Evolutionary conservation across 2,888 invertebrate genomes (phyloP).

Genomic region (Drosophila helvetica): DNA sequence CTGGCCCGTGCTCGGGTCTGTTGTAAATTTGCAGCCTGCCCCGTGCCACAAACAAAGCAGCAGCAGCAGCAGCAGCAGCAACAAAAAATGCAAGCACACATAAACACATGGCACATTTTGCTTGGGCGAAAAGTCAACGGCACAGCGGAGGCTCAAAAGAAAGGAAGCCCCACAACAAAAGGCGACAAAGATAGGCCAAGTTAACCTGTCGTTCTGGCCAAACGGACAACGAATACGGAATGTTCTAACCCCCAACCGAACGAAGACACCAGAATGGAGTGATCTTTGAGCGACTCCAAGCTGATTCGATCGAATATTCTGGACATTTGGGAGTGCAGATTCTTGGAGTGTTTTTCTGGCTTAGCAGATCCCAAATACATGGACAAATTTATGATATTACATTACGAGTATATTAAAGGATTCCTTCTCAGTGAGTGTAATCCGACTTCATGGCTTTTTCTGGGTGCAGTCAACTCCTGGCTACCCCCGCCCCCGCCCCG

Average conservation of each 20-base stretch:
- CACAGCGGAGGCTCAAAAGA: conserved; percentile 33
- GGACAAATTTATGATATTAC: too few species aligned
- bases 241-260: not conserved
- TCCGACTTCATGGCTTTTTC: conserved; percentile 8
- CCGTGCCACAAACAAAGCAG: conserved; percentile 41
- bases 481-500: too few species aligned
- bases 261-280: too few species aligned
- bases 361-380: too few species aligned
- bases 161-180: conserved; percentile 39
- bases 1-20: not conserved
- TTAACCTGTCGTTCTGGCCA: not conserved
- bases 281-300: too few species aligned
- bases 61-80: conserved; percentile 12
- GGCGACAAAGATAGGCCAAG: conserved; percentile 38
- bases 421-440: not conserved
- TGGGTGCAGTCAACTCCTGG: conserved; percentile 17
- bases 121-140: conserved; percentile 25
- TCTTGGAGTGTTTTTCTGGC: too few species aligned
- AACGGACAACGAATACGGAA: not conserved
- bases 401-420: too few species aligned
- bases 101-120: conserved; percentile 20
- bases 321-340: too few species aligned
- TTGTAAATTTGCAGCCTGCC: conserved; percentile 31
- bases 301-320: too few species aligned
- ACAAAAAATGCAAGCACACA: conserved; percentile 9